Conservation (phyloP, 2,888 invertebrate species). For the Drosophila differens region DNA sequence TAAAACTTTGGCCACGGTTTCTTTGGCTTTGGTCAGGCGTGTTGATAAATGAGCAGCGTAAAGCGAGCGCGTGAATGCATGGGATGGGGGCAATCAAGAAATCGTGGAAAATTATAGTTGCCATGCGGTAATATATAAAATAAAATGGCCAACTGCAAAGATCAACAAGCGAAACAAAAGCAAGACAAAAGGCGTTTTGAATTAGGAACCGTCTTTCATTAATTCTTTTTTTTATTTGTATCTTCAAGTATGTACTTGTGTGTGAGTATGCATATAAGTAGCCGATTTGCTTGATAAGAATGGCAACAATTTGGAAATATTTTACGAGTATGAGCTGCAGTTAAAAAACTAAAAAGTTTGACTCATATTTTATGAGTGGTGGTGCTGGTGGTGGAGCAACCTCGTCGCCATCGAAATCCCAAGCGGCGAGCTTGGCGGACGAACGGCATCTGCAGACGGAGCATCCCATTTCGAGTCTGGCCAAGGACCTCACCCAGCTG, state of each 20-base stretch:
- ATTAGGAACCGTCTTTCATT: conserved; percentile 35
- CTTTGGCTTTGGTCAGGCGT: conserved; percentile 64
- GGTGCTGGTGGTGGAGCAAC: conserved; percentile 64
- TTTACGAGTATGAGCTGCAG: conserved; percentile 47
- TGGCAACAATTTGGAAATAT: conserved; percentile 25
- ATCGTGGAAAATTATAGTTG: conserved; percentile 77
- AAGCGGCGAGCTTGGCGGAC: conserved; percentile 85
- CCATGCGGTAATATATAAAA: conserved; percentile 59
- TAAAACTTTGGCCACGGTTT: conserved; percentile 74
- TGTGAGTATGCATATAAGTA: conserved; percentile 1
- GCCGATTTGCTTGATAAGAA: conserved; percentile 29
- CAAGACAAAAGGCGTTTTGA: conserved; percentile 45
- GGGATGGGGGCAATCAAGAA: conserved; percentile 70
- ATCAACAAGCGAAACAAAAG: conserved; percentile 45
- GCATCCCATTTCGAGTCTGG: conserved; percentile 79
- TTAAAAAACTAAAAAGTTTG: conserved; percentile 7
- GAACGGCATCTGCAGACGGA: conserved; percentile 83
- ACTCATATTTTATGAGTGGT: conserved; percentile 15
- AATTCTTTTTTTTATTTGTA: conserved; percentile 27
- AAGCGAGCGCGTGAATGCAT: conserved; percentile 11
- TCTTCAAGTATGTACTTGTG: conserved; percentile 23
- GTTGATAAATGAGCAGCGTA: conserved; percentile 74
- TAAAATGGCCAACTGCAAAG: conserved; percentile 32
- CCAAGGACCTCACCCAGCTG: conserved; percentile 82
- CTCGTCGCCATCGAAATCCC: conserved; percentile 85